phyloP scores from a whole-genome alignment of 2,797 vertebrate species.

The Luscinia luscinia region DNA sequence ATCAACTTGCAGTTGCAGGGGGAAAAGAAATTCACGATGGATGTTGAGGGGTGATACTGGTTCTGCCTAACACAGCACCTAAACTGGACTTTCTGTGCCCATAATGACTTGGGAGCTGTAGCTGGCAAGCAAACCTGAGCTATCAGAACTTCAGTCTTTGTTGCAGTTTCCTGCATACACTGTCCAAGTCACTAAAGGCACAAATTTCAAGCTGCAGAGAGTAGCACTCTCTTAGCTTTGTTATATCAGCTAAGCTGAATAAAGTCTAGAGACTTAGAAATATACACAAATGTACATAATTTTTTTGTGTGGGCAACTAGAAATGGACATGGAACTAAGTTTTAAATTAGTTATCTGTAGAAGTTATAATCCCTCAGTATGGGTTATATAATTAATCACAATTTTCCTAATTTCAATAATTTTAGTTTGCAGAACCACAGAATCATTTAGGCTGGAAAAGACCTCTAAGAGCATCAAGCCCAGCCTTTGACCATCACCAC shows the following conservation, averaged over 20 bases:
- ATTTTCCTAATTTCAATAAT: background rate
- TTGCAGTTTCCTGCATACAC: background rate
- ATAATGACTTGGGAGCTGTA: background rate
- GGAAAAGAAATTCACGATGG: background rate
- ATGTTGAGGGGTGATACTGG: background rate
- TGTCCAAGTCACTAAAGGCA: background rate
- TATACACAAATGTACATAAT: background rate
- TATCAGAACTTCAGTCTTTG: background rate
- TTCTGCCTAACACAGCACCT: background rate
- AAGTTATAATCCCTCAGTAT: background rate
- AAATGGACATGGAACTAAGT: background rate
- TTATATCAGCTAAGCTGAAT: background rate
- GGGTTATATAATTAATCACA: background rate
- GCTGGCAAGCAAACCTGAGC: background rate
- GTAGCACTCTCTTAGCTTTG: background rate
- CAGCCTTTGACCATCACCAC: background rate
- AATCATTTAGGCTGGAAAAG: background rate
- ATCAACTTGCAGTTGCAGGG: background rate
- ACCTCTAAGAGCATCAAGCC: fast-evolving
- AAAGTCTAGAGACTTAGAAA: background rate
- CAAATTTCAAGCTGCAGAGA: background rate
- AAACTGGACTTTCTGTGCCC: background rate
- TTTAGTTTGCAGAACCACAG: background rate
- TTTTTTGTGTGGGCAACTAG: background rate
- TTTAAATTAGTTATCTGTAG: background rate